Conservation (phyloP, 2,888 invertebrate species). For the Lasiommata megera region DNA sequence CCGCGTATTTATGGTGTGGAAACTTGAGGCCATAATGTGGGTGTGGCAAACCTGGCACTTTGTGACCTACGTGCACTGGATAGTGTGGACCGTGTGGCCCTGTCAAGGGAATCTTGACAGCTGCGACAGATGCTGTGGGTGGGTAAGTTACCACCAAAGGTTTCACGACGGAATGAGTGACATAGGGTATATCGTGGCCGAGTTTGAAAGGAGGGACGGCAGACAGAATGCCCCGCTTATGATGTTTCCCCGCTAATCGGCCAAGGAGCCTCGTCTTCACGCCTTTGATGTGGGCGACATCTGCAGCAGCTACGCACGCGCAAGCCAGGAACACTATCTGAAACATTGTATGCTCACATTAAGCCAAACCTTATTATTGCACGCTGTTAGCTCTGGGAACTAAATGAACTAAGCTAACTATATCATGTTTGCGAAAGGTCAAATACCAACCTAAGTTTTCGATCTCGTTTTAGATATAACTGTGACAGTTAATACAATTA, state of each 20-base stretch:
- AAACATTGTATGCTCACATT: conserved; percentile 38
- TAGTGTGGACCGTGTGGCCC: conserved; percentile 53
- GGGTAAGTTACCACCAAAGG: conserved; percentile 73
- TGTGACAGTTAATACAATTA: too few species aligned
- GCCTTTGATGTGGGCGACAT: conserved; percentile 55
- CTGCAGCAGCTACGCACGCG: conserved; percentile 52
- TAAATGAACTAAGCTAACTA: too few species aligned
- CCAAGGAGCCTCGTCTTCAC: conserved; percentile 56
- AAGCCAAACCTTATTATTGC: too few species aligned
- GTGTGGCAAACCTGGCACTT: conserved; percentile 57
- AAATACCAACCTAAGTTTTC: too few species aligned
- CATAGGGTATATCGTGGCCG: conserved; percentile 71
- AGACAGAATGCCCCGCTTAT: conserved; percentile 66
- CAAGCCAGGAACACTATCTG: conserved; percentile 67
- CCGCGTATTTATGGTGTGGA: conserved; percentile 57
- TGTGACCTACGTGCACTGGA: conserved; percentile 62
- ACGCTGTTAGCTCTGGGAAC: too few species aligned
- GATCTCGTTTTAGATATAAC: too few species aligned
- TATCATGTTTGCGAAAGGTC: too few species aligned
- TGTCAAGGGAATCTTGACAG: conserved; percentile 67
- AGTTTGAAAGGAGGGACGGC: conserved; percentile 71
- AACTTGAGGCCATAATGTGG: conserved; percentile 63
- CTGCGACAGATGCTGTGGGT: conserved; percentile 65
- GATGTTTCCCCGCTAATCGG: conserved; percentile 54
- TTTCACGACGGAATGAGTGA: conserved; percentile 72